A percentile compares a stretch with the other conserved stretches of the same genome.
phyloP scores from a whole-genome alignment of 2,888 invertebrate genomes.

The Troides helena region DNA sequence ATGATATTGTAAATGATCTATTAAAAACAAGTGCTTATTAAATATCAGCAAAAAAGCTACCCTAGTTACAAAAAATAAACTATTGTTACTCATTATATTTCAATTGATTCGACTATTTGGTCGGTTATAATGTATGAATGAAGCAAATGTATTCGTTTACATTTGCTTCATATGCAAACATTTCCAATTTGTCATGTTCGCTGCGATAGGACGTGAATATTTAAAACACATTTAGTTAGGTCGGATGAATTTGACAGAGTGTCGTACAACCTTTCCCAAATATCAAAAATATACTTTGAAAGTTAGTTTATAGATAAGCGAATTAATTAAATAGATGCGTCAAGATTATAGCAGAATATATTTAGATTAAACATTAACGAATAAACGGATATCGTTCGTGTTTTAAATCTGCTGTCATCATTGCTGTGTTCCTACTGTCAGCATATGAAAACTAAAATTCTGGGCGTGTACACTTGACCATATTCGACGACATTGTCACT shows the following conservation, averaged over 20 bases:
- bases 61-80: neutral
- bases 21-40: neutral
- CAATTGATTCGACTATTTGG: neutral
- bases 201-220: constrained; percentile 19
- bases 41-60: neutral
- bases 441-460: no score
- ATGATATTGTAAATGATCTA: no score
- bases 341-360: no score
- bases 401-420: no score
- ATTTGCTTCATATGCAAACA: constrained; percentile 14
- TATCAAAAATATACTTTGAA: neutral
- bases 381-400: no score
- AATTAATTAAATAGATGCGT: neutral
- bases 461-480: no score
- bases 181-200: constrained; percentile 3
- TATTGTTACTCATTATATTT: neutral
- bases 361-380: no score
- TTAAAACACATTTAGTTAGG: constrained; percentile 20
- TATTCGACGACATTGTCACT: no score
- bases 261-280: neutral
- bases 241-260: constrained; percentile 12
- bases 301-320: neutral
- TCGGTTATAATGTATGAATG: neutral
- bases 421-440: no score
- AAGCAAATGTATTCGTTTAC: neutral